These are phyloP conservation scores for Dascillus cervinus DNA, from an alignment of 2,888 invertebrate species.

Conservation along the genomic window DNA sequence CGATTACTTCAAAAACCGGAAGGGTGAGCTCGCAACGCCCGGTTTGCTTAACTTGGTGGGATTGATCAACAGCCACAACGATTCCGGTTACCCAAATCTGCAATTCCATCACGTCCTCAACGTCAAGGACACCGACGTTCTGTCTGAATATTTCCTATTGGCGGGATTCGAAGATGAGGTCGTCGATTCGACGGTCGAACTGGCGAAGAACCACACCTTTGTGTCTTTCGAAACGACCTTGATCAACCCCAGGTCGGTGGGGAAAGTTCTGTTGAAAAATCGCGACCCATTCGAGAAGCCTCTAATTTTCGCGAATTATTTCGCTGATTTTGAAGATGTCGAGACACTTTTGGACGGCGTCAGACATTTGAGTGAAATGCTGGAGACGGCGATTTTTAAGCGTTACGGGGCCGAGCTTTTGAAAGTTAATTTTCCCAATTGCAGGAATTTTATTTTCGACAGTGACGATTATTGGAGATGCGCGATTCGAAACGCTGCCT, in stretches of 20 bases:
- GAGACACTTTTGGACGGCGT: constrained; percentile 46
- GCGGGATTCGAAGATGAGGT: no score
- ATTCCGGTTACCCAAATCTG: constrained; percentile 50
- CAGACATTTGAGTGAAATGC: constrained; percentile 37
- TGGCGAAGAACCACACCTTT: no score
- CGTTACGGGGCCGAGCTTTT: constrained; percentile 34
- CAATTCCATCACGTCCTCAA: constrained; percentile 45
- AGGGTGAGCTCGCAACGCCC: no score
- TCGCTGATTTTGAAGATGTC: constrained; percentile 53
- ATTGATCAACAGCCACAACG: constrained; percentile 41
- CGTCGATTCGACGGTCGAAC: no score
- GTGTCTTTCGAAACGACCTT: constrained; percentile 56
- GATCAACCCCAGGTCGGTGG: constrained; percentile 60
- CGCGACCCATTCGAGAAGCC: constrained; percentile 66
- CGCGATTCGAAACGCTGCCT: constrained; percentile 20
- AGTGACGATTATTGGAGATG: constrained; percentile 51
- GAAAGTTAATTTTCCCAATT: constrained; percentile 33
- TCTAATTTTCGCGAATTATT: constrained; percentile 84
- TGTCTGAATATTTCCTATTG: constrained; percentile 3
- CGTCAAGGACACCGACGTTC: no score
- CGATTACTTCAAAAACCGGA: no score
- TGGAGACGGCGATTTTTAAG: constrained; percentile 40
- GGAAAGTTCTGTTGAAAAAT: constrained; percentile 59
- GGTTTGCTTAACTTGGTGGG: constrained; percentile 47
- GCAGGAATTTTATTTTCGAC: constrained; percentile 26